Evolutionary conservation across 2,113 vertebrate species (phyloP).

Genomic region (Dipodomys merriami): DNA sequence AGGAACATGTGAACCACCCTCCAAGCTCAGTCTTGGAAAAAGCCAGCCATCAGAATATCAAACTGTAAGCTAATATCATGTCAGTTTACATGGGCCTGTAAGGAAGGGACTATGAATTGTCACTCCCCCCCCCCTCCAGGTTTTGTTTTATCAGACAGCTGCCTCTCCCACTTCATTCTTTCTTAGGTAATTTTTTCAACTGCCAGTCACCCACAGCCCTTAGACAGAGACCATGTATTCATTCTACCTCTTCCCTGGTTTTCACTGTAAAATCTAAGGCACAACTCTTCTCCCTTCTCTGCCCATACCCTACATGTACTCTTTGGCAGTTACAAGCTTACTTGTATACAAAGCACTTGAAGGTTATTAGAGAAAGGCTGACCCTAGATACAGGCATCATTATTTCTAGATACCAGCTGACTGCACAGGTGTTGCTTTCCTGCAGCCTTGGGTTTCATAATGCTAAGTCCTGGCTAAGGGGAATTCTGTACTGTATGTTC

Average conservation of each 20-base stretch:
- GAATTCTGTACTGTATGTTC: not conserved
- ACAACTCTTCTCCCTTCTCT: not conserved
- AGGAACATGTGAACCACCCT: not conserved
- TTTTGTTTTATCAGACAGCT: not conserved
- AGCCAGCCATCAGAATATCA: too few species aligned
- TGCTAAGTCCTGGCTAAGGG: not conserved
- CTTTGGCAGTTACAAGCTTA: not conserved
- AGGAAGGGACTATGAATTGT: not conserved
- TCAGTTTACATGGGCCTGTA: rapidly evolving
- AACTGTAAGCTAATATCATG: not conserved
- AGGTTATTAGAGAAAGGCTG: not conserved
- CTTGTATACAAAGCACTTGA: not conserved
- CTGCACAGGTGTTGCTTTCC: not conserved
- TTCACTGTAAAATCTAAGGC: not conserved
- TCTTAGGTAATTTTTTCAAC: not conserved
- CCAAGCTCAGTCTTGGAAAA: not conserved
- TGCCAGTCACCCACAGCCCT: not conserved
- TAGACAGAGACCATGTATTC: not conserved
- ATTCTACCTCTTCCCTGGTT: not conserved
- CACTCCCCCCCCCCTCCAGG: not conserved
- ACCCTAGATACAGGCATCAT: not conserved
- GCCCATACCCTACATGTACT: rapidly evolving
- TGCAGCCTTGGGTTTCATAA: not conserved
- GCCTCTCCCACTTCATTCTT: not conserved
- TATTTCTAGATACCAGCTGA: not conserved